Conservation (phyloP, 2,888 invertebrate species). For the Antitype chi region DNA sequence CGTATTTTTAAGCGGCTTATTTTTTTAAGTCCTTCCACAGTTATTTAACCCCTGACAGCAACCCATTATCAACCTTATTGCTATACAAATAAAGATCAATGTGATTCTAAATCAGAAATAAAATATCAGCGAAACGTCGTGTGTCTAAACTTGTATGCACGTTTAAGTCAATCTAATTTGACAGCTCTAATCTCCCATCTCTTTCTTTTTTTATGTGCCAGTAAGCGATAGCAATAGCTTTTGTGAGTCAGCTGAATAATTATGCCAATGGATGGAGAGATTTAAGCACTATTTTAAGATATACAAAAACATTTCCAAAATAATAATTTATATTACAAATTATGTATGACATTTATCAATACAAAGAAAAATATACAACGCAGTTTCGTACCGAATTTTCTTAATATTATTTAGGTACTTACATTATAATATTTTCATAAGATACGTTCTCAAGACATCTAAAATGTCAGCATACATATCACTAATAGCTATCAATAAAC, state of each 20-base stretch:
- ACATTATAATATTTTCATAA: neutral
- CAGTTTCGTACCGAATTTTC: constrained; percentile 36
- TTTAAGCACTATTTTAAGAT: constrained; percentile 9
- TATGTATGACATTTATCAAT: constrained; percentile 20
- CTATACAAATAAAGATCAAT: neutral
- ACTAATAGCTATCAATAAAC: constrained; percentile 13
- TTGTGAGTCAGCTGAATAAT: neutral
- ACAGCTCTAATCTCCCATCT: neutral
- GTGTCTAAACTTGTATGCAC: neutral
- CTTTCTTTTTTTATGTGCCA: neutral
- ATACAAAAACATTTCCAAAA: constrained; percentile 30
- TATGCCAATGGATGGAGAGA: neutral
- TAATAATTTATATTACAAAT: constrained; percentile 43
- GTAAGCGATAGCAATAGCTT: constrained; percentile 19
- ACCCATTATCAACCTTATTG: neutral
- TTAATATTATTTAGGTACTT: neutral
- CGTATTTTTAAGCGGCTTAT: neutral
- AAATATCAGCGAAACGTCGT: neutral
- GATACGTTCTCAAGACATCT: neutral
- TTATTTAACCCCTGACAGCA: neutral
- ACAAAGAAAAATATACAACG: neutral
- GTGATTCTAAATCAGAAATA: neutral
- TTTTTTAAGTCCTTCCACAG: neutral
- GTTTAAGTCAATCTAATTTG: neutral
- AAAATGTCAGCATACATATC: neutral